phyloP scores from a whole-genome alignment of 2,113 vertebrate species.

The Crotalus tigris region DNA sequence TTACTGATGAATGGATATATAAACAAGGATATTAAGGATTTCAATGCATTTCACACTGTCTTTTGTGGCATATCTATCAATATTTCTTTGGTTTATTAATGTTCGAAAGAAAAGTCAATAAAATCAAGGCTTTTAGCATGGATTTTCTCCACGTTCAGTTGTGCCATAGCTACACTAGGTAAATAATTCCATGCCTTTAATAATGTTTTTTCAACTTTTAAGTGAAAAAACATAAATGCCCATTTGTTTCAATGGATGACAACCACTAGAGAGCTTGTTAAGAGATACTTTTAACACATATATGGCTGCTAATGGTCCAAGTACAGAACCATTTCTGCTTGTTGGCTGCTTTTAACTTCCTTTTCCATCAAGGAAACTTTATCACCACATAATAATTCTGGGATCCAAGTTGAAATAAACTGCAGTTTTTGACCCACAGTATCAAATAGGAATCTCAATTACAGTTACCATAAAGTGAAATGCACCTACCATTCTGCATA shows the following conservation, averaged over 20 bases:
- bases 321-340: neutral
- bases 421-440: neutral
- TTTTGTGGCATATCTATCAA: neutral
- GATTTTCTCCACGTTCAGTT: slow-evolving; percentile 10
- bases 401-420: neutral
- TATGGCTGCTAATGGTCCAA: neutral
- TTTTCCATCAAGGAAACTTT: neutral
- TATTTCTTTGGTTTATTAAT: neutral
- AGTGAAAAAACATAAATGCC: neutral
- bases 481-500: neutral
- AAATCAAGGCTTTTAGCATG: slow-evolving; percentile 7
- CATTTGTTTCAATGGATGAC: neutral
- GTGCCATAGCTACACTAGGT: neutral
- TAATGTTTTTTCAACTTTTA: neutral
- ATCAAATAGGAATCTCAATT: neutral
- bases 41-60: neutral
- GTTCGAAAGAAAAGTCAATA: neutral
- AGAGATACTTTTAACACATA: slow-evolving; percentile 13
- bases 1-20: neutral
- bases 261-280: neutral
- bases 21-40: neutral
- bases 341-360: neutral
- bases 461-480: neutral
- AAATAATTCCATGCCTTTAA: neutral
- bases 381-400: neutral